Base-by-base conservation (phyloP, 2,888 invertebrate species). In the Drosophila meridiana region DNA sequence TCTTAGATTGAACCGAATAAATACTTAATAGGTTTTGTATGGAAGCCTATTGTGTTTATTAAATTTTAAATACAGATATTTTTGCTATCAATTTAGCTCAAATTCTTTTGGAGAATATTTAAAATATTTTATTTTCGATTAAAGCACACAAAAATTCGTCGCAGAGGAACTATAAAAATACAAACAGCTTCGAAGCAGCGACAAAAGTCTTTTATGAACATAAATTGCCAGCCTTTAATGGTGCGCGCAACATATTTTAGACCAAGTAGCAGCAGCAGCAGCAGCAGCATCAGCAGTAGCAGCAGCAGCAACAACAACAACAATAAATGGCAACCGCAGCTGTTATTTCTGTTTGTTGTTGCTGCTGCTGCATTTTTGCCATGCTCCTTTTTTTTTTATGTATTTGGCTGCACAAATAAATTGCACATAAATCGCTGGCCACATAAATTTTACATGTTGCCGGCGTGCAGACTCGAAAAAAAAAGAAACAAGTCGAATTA, bases 371-470 rank as follows among this genome's bases (percentile, higher is more conserved):
- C 62, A 76, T 70, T 69, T 66, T 82, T 72, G 69, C 66, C 58
- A 57, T 68, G 70, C 64, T 79, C 69, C 40, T 50, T 64, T 71
- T 69, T n/a, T n/a, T 67, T 71, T 71, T 68, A 67, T 76, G 70
- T 83, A 67, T 89, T 87, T 76, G 77, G 69, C 80, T 80, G 82
- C 86, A 84, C 89, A 86, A 89, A 86, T 86, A 87, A 87, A 87
- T 89, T 89, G 89, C 89, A 80, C 89, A 87, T 89, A 87, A 89
- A 89, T 86, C 87, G 89, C 80, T 82, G 80, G 77, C 76, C 87
- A 89, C 89, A 89, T 87, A 87, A 87, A 87, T 87, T 87, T 83
- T 78, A 83, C 89, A 87, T 87, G 80, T 73, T 85, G 80, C 85
- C 87, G 75, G 84, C 82, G 78, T 83, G 86, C 81, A 83, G 83